Percentiles rank a stretch among this genome's conserved stretches.
phyloP scores from a whole-genome alignment of 2,888 invertebrate species.

The Hypsopygia costalis region DNA sequence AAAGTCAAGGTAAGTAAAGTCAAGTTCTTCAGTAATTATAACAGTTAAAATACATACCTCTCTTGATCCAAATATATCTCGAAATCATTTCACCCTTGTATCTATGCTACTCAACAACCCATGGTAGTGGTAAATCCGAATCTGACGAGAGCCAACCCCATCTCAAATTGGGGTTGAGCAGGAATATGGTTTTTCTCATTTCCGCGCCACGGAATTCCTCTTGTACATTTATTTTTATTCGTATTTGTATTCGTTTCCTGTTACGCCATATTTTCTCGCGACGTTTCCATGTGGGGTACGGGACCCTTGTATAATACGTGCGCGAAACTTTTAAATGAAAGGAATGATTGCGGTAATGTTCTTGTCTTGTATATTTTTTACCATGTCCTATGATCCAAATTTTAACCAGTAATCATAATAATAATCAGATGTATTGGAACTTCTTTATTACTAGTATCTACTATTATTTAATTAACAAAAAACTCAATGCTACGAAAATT shows the following conservation, averaged over 20 bases:
- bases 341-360: not conserved
- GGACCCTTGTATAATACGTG: conserved; percentile 15
- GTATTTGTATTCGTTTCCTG: conserved; percentile 77
- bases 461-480: too few species aligned
- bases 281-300: conserved; percentile 43
- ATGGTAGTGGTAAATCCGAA: conserved; percentile 2
- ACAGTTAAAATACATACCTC: too few species aligned
- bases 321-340: conserved; percentile 1
- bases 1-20: too few species aligned
- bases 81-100: conserved; percentile 1
- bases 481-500: too few species aligned
- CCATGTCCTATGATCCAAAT: too few species aligned
- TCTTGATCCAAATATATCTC: too few species aligned
- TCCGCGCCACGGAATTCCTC: conserved; percentile 56
- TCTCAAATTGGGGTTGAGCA: conserved; percentile 40
- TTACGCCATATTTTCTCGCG: conserved; percentile 64
- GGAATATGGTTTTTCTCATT: conserved; percentile 72
- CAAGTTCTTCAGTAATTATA: too few species aligned
- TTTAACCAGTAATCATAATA: too few species aligned
- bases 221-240: conserved; percentile 70
- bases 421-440: too few species aligned
- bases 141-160: conserved; percentile 29
- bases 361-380: too few species aligned
- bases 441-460: too few species aligned
- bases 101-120: not conserved